Evolutionary conservation across 2,888 invertebrate species (phyloP).

Genomic region (Oxytorus armatus): DNA sequence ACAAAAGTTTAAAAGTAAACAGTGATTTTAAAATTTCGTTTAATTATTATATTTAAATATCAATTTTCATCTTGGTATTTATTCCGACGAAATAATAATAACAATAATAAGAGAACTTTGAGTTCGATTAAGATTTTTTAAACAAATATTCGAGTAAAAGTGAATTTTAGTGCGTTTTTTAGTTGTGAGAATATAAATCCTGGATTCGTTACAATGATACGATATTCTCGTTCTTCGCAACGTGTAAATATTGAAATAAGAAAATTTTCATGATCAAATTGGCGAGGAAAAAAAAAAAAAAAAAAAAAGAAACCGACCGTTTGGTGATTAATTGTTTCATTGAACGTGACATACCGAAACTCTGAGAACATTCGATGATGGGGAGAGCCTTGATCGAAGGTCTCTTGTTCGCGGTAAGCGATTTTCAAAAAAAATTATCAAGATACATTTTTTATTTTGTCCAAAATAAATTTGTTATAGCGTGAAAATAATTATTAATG

Average conservation of each 20-base stretch:
- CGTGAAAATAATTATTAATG: background rate
- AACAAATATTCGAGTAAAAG: background rate
- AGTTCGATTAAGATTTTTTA: background rate
- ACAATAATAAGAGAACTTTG: too few relatives aligned
- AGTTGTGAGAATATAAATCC: background rate
- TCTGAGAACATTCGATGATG: constrained; percentile 36
- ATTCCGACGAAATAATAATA: background rate
- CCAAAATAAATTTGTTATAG: background rate
- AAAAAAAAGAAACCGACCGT: constrained; percentile 8
- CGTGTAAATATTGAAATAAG: constrained; percentile 44
- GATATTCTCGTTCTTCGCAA: constrained; percentile 6
- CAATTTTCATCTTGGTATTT: too few relatives aligned
- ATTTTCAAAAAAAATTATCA: background rate
- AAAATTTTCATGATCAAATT: constrained; percentile 12
- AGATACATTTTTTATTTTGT: too few relatives aligned
- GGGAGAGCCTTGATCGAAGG: constrained; percentile 37
- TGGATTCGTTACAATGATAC: constrained; percentile 4
- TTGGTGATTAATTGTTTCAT: constrained; percentile 6
- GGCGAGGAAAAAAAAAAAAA: background rate
- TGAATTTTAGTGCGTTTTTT: background rate
- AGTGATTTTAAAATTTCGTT: background rate
- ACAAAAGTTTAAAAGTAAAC: too few relatives aligned
- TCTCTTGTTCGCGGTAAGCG: constrained; percentile 48
- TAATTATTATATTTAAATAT: too few relatives aligned
- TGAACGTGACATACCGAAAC: background rate